phyloP scores from a whole-genome alignment of 37 sponge, comb jelly and placozoan species.

The Cladorhizidae sp. region DNA sequence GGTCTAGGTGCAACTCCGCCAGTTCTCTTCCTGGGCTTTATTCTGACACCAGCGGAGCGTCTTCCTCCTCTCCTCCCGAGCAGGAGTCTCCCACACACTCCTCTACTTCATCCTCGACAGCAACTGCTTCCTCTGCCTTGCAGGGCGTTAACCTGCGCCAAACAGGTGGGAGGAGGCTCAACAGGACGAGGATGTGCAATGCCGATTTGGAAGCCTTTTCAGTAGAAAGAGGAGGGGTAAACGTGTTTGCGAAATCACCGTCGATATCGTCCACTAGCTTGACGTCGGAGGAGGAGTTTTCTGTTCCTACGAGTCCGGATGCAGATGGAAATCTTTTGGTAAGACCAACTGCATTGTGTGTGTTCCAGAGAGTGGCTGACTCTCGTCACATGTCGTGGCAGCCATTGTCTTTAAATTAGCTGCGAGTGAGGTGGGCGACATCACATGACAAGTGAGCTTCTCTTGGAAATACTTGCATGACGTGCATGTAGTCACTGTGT shows the following conservation, averaged over 20 bases:
- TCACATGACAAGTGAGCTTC: no score
- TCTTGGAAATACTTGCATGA: no score
- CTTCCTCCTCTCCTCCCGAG: slow-evolving; percentile 2
- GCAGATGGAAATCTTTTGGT: slow-evolving; percentile 2
- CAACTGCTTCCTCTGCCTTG: not conserved
- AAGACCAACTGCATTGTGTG: no score
- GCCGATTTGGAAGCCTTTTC: slow-evolving; percentile 36
- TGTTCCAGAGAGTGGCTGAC: no score
- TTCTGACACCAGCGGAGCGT: not conserved
- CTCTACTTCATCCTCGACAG: not conserved
- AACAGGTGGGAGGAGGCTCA: not conserved
- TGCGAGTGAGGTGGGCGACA: no score
- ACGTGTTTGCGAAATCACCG: not conserved
- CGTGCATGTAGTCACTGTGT: no score
- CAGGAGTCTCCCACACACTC: slow-evolving; percentile 10
- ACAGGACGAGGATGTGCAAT: slow-evolving; percentile 34
- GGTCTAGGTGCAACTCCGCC: slow-evolving; percentile 46
- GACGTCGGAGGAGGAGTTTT: slow-evolving; percentile 6
- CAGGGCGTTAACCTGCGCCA: slow-evolving; percentile 50
- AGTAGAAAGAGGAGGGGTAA: not conserved
- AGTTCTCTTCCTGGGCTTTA: slow-evolving; percentile 35
- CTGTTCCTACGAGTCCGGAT: slow-evolving; percentile 16
- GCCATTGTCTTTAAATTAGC: no score
- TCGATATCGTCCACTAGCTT: slow-evolving; percentile 17
- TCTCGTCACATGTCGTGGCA: no score